Base-by-base conservation (phyloP, 2,888 invertebrate genomes). In the Punctoribates punctum region DNA sequence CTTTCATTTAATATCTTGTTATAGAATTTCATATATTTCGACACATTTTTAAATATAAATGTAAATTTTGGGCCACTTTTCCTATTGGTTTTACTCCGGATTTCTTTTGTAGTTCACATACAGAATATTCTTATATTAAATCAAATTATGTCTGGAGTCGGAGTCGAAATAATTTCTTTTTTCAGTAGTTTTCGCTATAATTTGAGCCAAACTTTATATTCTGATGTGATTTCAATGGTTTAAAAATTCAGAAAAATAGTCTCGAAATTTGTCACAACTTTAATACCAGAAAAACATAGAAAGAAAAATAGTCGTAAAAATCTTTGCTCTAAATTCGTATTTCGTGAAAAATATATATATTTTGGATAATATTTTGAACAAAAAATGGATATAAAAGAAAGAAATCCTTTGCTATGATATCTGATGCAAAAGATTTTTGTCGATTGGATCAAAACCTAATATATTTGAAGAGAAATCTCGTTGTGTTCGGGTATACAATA, bases 381-480 rank as follows among this genome's bases (percentile, higher is more conserved):
- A 8, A n/a, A 34, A 34, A 34, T 34, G 8, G 34, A 34, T 34
- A 34, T 34, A 34, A 34, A 34, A 34, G 34, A 34, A 34, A 34
- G 34, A 34, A 54, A 54, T 54, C 54, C 54, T 54, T 54, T 54
- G 54, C 54, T 8, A 25, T 62, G 62, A 62, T 62, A 62, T 62
- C 29, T 62, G 62, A 62, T 62, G 25, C 29, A 25, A 62, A 62
- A 62, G 62, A 62, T 57, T 54, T 54, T 27, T 27, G 62, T 6
- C 62, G 62, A 62, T 62, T 62, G 62, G 62, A 62, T 62, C 62
- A 62, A 27, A 62, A 62, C 62, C 27, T 29, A 62, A 62, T 62
- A 62, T 27, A 62, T 27, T 51, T 51, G n/a, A 20, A 23, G 23
- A 23, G 57, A 57, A 8, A 23, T 25, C 11, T 57, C 4, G n/a